These are phyloP conservation scores for Galago senegalensis DNA, from an alignment of 2,797 vertebrate genomes.

Conservation along the genomic window DNA sequence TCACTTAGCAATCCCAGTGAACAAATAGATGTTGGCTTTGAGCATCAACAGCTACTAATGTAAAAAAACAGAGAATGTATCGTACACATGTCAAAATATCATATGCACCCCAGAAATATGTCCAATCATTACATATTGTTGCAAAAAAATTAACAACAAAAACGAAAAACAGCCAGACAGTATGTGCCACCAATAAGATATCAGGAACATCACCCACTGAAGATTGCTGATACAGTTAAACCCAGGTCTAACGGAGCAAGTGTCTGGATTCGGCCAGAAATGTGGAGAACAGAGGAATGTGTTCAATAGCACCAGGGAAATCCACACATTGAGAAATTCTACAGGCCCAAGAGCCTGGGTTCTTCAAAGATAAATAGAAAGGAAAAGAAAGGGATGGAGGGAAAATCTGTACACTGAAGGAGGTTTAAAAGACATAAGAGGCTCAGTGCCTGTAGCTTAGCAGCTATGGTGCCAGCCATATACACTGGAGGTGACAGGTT, in stretches of 20 bases:
- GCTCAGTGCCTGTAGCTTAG: too few species aligned
- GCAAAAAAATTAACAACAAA: too few species aligned
- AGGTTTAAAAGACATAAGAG: background rate
- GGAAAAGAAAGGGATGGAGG: background rate
- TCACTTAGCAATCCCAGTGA: background rate
- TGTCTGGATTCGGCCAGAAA: background rate
- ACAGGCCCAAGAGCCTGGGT: accelerated
- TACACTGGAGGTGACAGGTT: too few species aligned
- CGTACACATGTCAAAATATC: too few species aligned
- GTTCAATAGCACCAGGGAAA: background rate
- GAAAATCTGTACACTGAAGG: background rate
- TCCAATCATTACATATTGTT: too few species aligned
- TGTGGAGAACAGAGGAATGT: too few species aligned
- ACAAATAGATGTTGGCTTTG: background rate
- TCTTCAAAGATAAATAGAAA: background rate
- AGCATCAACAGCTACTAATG: background rate
- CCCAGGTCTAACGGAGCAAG: background rate
- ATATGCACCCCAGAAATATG: too few species aligned
- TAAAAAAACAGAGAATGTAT: too few species aligned
- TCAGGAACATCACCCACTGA: background rate
- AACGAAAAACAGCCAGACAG: accelerated
- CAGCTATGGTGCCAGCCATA: too few species aligned
- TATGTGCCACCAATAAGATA: accelerated
- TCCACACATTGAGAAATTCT: background rate
- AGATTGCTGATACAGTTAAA: background rate